These are phyloP conservation scores for Valencia hispanica DNA, from an alignment of 2,797 vertebrate genomes.

Conservation along the genomic window DNA sequence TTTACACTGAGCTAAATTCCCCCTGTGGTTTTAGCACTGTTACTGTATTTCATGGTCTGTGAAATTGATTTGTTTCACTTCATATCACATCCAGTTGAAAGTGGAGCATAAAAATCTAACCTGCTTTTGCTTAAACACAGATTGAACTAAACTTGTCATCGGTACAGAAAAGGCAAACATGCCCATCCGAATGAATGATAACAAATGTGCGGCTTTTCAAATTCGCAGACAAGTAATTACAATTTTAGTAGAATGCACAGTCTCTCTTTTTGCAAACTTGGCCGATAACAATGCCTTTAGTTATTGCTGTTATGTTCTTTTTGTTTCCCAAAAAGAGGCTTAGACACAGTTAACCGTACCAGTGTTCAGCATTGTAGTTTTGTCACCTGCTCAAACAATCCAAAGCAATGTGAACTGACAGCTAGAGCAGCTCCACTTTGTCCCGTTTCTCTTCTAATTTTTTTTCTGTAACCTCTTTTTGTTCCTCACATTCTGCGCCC, in stretches of 20 bases:
- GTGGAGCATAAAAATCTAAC: conserved; percentile 67
- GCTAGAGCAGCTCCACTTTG: conserved; percentile 78
- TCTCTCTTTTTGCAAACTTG: conserved; percentile 58
- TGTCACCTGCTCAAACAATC: conserved; percentile 80
- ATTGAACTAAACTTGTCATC: conserved; percentile 62
- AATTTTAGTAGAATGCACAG: conserved; percentile 57
- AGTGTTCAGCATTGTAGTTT: conserved; percentile 74
- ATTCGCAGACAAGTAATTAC: conserved; percentile 66
- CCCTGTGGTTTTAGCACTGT: conserved; percentile 74
- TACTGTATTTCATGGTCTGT: conserved; percentile 81
- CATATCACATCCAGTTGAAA: conserved; percentile 77
- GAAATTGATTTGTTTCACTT: conserved; percentile 82
- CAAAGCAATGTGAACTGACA: conserved; percentile 79
- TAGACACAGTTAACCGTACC: conserved; percentile 72
- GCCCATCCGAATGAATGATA: conserved; percentile 57
- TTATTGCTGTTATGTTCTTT: conserved; percentile 68
- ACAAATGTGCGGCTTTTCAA: conserved; percentile 58
- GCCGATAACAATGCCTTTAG: conserved; percentile 61
- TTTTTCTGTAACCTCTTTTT: conserved; percentile 61
- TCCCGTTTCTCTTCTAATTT: conserved; percentile 67
- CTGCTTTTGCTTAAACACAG: conserved; percentile 72
- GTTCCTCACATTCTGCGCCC: conserved; percentile 52
- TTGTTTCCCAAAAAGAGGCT: conserved; percentile 66
- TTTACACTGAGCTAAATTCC: conserved; percentile 73
- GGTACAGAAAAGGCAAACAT: conserved; percentile 48